phyloP scores from a whole-genome alignment of 2,888 invertebrate species.

The Scaptomyza reducta region DNA sequence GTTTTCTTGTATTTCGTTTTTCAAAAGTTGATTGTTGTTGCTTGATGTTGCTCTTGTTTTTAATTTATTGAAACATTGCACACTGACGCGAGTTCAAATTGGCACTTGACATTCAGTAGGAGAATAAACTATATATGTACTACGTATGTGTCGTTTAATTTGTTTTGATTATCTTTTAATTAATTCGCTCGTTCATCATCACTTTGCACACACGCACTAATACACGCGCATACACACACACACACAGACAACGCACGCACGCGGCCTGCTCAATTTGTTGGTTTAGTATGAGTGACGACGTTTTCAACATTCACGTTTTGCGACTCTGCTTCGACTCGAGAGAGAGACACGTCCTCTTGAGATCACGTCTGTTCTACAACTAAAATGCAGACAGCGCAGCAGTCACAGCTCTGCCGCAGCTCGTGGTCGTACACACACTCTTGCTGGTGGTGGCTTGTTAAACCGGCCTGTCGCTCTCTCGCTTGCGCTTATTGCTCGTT shows the following conservation, averaged over 20 bases:
- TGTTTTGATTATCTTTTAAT: slow-evolving; percentile 79
- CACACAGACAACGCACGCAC: slow-evolving; percentile 43
- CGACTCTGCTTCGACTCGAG: slow-evolving; percentile 45
- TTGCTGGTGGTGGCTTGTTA: slow-evolving; percentile 46
- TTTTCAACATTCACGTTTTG: slow-evolving; percentile 33
- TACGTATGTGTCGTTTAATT: slow-evolving; percentile 72
- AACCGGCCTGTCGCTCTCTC: slow-evolving; percentile 62
- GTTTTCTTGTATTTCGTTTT: background rate
- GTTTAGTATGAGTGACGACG: slow-evolving; percentile 18
- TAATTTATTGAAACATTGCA: slow-evolving; percentile 57
- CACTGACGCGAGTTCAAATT: slow-evolving; percentile 56
- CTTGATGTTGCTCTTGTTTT: slow-evolving; percentile 6
- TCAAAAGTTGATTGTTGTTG: slow-evolving; percentile 11
- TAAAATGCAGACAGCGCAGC: slow-evolving; percentile 67
- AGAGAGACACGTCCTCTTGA: slow-evolving; percentile 83
- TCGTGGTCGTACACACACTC: slow-evolving; percentile 35
- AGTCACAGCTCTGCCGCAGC: slow-evolving; percentile 42
- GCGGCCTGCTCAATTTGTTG: slow-evolving; percentile 46
- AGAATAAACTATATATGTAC: slow-evolving; percentile 5
- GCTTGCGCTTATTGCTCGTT: slow-evolving; percentile 21
- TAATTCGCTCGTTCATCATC: slow-evolving; percentile 77
- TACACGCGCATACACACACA: slow-evolving; percentile 22
- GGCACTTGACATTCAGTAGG: slow-evolving; percentile 47
- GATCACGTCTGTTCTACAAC: slow-evolving; percentile 85
- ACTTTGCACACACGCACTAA: slow-evolving; percentile 39